Evolutionary conservation across 2,888 invertebrate genomes (phyloP).

Genomic region (Invenusta paracnida): DNA sequence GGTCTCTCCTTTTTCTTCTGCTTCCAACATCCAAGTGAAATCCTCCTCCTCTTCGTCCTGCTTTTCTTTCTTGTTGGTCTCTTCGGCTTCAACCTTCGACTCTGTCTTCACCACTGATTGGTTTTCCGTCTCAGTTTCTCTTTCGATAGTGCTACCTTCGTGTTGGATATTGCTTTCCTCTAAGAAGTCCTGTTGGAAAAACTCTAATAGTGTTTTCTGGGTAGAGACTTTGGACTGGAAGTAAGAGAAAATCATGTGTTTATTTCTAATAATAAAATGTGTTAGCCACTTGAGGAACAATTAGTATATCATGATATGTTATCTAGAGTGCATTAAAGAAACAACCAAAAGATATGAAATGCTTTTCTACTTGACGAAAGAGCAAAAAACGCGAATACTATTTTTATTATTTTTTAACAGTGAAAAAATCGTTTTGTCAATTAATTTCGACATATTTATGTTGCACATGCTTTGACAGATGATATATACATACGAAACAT

Average conservation of each 20-base stretch:
- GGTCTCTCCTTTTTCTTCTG: background rate
- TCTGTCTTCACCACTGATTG: background rate
- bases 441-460: too few species aligned
- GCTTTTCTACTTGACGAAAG: too few species aligned
- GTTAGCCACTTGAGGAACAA: too few species aligned
- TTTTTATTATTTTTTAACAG: too few species aligned
- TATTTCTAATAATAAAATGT: too few species aligned
- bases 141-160: background rate
- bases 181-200: conserved; percentile 28
- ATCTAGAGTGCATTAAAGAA: background rate
- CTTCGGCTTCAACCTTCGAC: background rate
- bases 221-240: background rate
- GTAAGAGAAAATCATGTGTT: too few species aligned
- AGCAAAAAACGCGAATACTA: too few species aligned
- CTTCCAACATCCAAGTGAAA: background rate
- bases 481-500: too few species aligned
- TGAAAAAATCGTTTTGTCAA: too few species aligned
- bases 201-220: conserved; percentile 26
- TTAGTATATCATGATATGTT: background rate
- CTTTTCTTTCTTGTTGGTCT: background rate
- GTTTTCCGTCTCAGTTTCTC: too few species aligned
- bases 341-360: too few species aligned
- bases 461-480: too few species aligned
- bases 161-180: conserved; percentile 2
- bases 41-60: background rate